Evolutionary conservation across 2,113 vertebrate genomes (phyloP), one percentile per base, ranked within the genome.

Genomic region (Athene noctua): DNA sequence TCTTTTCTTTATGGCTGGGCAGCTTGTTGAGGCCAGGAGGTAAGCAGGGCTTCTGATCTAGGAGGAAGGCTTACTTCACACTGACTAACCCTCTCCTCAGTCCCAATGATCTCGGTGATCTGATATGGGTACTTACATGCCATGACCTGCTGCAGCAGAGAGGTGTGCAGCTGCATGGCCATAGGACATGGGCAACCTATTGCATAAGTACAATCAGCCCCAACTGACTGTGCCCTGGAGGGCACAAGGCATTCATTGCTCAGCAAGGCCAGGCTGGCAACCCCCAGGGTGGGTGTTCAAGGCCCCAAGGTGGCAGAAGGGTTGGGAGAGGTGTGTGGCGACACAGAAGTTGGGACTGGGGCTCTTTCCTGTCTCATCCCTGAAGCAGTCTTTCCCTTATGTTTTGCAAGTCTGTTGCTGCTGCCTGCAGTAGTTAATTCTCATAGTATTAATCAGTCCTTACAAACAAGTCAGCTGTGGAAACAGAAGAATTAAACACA

Each of bases 131-230:
- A 30, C 13, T 55, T 47, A 20, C 10, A 10, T 16, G 10, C 26
- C 19, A 15, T 26, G 55, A 36, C 19, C 22, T 44, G 21, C 46
- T 62, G 34, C 63, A 88, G 47, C 25, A 25, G 30, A 34, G 26
- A 30, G 29, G 23, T 18, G 5, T 1, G 1, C 52, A 26, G 36
- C 52, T 15, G 40, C 1, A 0, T 9, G 25, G 61, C 55, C 7
- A 1, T 6, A 27, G 36, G 34, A 26, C 22, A 36, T 5, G 7
- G 51, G 30, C 46, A 40, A 11, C 10, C 21, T 49, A 9, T 10
- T 22, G 8, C 17, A 5, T 4, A 19, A 74, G 22, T n/a, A 42
- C 2, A 3, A 17, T 15, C 13, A 74, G 27, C 38, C 20, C 7
- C 21, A 22, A 25, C 13, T 34, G 13, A 25, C 65, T 46, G 32